Evolutionary conservation across 2,797 vertebrate genomes (phyloP).

Genomic region (Spatula versicolor): DNA sequence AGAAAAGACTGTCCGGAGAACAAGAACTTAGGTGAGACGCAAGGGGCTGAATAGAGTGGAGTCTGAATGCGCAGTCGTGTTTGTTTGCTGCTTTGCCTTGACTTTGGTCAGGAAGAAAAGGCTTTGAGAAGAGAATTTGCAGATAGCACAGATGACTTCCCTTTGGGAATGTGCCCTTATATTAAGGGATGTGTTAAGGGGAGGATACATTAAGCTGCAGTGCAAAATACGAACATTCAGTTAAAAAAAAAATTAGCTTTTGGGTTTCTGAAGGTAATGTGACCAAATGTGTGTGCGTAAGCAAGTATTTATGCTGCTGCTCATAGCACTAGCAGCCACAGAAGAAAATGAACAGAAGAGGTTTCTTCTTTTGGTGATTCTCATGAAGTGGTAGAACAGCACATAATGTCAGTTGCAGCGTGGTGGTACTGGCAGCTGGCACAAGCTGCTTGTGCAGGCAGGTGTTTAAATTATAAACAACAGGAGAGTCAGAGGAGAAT

Average conservation of each 20-base stretch:
- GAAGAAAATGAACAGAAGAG: background rate
- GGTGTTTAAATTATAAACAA: background rate
- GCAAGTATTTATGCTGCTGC: background rate
- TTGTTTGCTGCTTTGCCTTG: background rate
- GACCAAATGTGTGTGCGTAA: background rate
- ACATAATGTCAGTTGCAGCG: background rate
- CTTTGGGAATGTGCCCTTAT: background rate
- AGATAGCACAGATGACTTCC: background rate
- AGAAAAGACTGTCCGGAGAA: slow-evolving; percentile 92
- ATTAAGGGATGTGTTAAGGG: no score
- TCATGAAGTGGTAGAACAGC: background rate
- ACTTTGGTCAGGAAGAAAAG: background rate
- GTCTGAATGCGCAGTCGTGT: background rate
- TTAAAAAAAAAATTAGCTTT: background rate
- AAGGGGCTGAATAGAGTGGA: background rate
- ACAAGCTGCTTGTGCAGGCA: background rate
- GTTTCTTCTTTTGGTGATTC: background rate
- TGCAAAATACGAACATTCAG: background rate
- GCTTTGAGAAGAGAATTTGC: background rate
- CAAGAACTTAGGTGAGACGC: slow-evolving; percentile 84
- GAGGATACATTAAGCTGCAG: background rate
- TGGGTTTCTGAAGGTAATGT: background rate
- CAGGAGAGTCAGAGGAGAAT: background rate
- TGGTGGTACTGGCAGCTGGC: background rate
- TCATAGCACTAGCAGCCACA: background rate